These are phyloP conservation scores for Hepsetus odoe DNA, from an alignment of 2,113 vertebrate species.

Conservation along the genomic window DNA sequence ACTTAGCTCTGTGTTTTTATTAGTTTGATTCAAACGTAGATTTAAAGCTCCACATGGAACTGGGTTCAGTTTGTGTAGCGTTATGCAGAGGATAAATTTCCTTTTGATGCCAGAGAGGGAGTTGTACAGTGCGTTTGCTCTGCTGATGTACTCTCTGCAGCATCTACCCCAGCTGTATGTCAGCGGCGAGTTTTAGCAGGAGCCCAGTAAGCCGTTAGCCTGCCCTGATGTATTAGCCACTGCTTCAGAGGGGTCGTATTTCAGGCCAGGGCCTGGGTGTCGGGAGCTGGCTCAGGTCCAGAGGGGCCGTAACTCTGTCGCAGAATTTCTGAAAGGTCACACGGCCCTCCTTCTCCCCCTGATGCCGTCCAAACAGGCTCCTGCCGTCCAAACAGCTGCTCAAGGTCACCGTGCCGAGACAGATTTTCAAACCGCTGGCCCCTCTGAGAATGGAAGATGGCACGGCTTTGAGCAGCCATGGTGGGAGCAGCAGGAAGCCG, in stretches of 20 bases:
- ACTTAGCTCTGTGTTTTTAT: constrained; percentile 39
- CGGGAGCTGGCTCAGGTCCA: background rate
- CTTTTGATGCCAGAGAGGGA: constrained; percentile 12
- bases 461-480: background rate
- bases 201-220: background rate
- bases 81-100: constrained; percentile 38
- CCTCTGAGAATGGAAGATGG: constrained; percentile 8
- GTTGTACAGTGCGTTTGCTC: constrained; percentile 21
- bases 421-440: constrained; percentile 47
- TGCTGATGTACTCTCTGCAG: constrained; percentile 30
- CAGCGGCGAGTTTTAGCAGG: constrained; percentile 27
- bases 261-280: constrained; percentile 12
- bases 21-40: constrained; percentile 39
- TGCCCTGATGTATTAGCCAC: background rate
- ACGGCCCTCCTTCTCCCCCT: constrained; percentile 24
- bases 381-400: constrained; percentile 21
- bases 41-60: constrained; percentile 30
- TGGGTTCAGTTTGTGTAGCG: background rate
- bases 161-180: too few relatives aligned
- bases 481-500: background rate
- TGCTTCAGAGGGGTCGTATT: constrained; percentile 24
- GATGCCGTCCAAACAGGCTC: background rate
- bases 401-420: constrained; percentile 59
- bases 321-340: constrained; percentile 30
- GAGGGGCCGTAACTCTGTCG: constrained; percentile 26